A percentile compares a stretch with the other conserved stretches of the same genome.
Conservation (phyloP, 2,113 vertebrate genomes). For the Sclerurus mexicanus region DNA sequence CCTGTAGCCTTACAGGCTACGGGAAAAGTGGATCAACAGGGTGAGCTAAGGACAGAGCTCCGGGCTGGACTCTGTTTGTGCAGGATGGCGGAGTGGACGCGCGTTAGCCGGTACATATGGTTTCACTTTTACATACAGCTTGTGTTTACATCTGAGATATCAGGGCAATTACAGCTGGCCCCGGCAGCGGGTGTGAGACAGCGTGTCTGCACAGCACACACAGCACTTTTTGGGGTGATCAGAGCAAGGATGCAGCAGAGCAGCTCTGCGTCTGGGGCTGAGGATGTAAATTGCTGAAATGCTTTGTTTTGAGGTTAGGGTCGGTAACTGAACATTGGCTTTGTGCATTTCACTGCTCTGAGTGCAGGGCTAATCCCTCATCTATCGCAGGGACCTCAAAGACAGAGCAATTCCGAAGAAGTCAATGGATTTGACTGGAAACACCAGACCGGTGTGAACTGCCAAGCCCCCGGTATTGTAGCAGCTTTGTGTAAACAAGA, state of each 20-base stretch:
- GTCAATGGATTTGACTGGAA: background rate
- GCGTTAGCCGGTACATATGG: background rate
- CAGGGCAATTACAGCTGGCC: background rate
- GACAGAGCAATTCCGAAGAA: background rate
- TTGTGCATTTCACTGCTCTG: background rate
- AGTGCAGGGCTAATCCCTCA: background rate
- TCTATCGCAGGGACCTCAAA: background rate
- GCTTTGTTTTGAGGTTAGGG: background rate
- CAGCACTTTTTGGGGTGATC: background rate
- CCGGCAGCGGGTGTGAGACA: background rate
- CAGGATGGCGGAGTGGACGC: background rate
- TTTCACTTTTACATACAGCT: slow-evolving; percentile 31
- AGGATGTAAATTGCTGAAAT: background rate
- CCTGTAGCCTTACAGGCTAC: background rate
- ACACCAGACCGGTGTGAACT: accelerated
- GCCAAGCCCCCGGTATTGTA: background rate
- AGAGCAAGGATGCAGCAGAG: background rate
- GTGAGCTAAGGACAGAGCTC: slow-evolving; percentile 55
- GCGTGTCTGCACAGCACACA: accelerated
- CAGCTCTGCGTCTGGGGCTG: background rate
- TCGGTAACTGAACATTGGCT: background rate
- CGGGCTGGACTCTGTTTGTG: background rate
- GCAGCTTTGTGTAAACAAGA: background rate
- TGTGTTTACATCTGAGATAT: background rate
- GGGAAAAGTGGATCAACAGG: slow-evolving; percentile 34